Evolutionary conservation across 2,888 invertebrate species (phyloP), one percentile per base, ranked within the genome.

Genomic region (Acanthosepion esculentum): DNA sequence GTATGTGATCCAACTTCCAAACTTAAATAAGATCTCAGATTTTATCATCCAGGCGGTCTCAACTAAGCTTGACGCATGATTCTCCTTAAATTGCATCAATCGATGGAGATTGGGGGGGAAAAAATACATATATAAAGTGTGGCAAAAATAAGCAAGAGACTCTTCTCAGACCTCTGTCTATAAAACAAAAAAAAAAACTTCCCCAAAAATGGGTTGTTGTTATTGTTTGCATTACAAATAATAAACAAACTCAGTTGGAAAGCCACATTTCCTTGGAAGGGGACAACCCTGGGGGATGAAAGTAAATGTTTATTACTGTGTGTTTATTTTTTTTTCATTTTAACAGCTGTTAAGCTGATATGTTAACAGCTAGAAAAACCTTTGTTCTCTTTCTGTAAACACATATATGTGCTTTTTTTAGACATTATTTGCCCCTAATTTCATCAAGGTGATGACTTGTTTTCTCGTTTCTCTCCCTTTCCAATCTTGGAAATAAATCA

Each of bases 231-330:
- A n/a, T 78, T n/a, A n/a, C n/a, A 78, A 78, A 78, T 33, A 78
- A 78, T 78, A 78, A 78, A 78, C 78, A 78, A 78, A 78, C 78
- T 78, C 78, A 78, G n/a, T n/a, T 78, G n/a, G 78, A 78, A 78
- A 78, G 78, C n/a, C 78, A 78, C 78, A 78, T 78, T 78, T 78
- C 20, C 59, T 23, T 78, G n/a, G 78, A 15, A 78, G 12, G 33
- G 78, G 78, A n/a, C n/a, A 78, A 78, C 78, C 33, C 15, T 78
- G 33, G 12, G 33, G 23, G n/a, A 10, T 78, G 33, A 12, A 12
- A n/a, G 33, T 78, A 33, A 33, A 78, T 78, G 78, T 78, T 78
- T 78, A 78, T 78, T 78, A 15, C n/a, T 78, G n/a, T 1, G n/a
- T 78, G 78, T 78, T 78, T 78, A 78, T 78, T 78, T 78, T 64